Evolutionary conservation across 2,888 invertebrate genomes (phyloP).

Genomic region (Laothoe populi): DNA sequence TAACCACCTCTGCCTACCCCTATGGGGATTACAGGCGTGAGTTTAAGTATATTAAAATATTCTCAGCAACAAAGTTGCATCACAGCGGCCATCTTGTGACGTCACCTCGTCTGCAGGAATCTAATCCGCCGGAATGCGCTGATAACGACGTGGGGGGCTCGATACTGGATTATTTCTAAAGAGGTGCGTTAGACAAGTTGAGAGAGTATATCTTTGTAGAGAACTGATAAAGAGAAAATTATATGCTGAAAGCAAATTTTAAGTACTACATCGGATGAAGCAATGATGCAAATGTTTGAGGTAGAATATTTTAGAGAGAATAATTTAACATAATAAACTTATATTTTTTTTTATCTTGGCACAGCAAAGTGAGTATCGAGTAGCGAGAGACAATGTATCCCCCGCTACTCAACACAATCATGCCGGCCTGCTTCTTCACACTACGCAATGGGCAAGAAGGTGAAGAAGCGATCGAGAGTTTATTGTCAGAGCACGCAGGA

Average conservation of each 20-base stretch:
- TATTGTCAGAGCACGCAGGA: too few relatives aligned
- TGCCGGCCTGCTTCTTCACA: too few relatives aligned
- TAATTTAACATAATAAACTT: too few relatives aligned
- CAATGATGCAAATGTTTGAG: background rate
- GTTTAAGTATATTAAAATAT: background rate
- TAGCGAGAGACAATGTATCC: too few relatives aligned
- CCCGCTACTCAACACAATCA: too few relatives aligned
- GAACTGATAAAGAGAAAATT: background rate
- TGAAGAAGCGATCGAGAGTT: too few relatives aligned
- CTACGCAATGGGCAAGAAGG: too few relatives aligned
- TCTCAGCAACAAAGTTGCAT: background rate
- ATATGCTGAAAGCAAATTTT: background rate
- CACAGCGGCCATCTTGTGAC: slow-evolving; percentile 36
- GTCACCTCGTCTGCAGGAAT: slow-evolving; percentile 40
- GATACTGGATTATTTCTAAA: slow-evolving; percentile 22
- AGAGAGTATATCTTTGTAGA: background rate
- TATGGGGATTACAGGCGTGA: too few relatives aligned
- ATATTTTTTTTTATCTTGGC: too few relatives aligned
- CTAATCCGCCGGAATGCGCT: slow-evolving; percentile 45
- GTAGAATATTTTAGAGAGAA: too few relatives aligned
- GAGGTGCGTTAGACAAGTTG: background rate
- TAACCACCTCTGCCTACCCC: too few relatives aligned
- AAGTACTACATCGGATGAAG: background rate
- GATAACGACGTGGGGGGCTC: slow-evolving; percentile 44
- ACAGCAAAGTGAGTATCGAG: too few relatives aligned